These are phyloP conservation scores for Triops longicaudatus DNA, from an alignment of 1,140 invertebrate genomes.

Conservation along the genomic window DNA sequence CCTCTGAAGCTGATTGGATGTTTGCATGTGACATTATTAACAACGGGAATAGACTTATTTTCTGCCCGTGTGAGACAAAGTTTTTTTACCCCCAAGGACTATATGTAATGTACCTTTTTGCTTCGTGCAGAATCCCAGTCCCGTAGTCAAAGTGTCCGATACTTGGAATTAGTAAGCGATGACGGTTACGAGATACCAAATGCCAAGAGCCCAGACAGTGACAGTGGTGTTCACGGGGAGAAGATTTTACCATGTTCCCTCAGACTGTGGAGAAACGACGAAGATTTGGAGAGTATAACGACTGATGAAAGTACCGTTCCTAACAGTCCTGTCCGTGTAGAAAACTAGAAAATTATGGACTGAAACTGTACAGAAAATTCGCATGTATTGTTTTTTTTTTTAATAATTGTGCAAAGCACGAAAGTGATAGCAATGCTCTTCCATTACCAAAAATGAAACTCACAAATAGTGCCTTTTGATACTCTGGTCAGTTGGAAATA, in stretches of 20 bases:
- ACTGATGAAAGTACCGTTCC: neutral
- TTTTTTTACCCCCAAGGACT: no score
- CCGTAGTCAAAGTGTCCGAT: constrained; percentile 1
- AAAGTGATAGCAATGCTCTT: neutral
- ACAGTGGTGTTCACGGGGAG: neutral
- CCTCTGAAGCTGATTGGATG: neutral
- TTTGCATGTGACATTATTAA: no score
- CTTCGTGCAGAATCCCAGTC: neutral
- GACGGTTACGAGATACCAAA: neutral
- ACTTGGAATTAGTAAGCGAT: neutral
- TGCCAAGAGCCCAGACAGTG: neutral
- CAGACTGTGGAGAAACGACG: neutral
- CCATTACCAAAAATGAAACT: neutral
- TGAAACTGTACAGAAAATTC: neutral
- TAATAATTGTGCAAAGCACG: neutral
- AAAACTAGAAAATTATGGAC: neutral
- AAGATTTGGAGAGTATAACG: neutral
- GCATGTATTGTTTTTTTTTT: neutral
- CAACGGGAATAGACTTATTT: no score
- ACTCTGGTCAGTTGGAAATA: constrained; percentile 10
- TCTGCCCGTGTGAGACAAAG: no score
- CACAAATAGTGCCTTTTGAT: neutral
- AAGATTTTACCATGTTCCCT: neutral
- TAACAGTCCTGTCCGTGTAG: neutral
- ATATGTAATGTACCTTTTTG: neutral